phyloP scores from a whole-genome alignment of 1,140 invertebrate species.

The Nasonia giraulti region DNA sequence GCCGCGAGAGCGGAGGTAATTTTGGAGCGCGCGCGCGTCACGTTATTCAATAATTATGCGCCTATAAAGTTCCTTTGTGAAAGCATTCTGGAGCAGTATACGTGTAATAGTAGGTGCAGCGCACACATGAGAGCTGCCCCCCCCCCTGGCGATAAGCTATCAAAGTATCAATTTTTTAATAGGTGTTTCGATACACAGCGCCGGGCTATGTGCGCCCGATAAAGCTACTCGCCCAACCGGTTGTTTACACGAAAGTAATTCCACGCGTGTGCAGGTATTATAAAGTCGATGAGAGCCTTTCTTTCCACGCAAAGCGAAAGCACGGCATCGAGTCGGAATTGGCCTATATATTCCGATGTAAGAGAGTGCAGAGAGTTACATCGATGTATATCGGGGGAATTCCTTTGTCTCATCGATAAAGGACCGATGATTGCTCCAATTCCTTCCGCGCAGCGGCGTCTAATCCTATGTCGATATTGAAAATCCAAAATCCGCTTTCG shows the following conservation, averaged over 20 bases:
- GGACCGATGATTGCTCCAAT: too few species aligned
- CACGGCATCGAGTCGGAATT: too few species aligned
- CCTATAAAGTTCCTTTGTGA: conserved; percentile 18
- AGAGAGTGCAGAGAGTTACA: background rate
- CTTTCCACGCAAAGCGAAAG: too few species aligned
- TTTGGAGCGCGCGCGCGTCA: background rate
- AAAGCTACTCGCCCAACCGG: too few species aligned
- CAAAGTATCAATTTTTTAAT: conserved; percentile 15
- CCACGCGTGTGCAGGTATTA: too few species aligned
- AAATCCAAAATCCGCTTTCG: background rate
- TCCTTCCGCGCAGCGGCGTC: too few species aligned
- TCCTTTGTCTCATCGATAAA: background rate
- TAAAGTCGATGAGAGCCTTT: too few species aligned
- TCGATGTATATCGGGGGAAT: background rate
- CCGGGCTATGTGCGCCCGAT: background rate
- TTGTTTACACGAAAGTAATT: background rate
- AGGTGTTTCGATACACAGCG: background rate
- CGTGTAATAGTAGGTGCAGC: background rate
- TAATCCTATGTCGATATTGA: background rate
- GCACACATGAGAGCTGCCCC: background rate
- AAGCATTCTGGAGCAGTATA: background rate
- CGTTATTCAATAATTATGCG: conserved; percentile 25
- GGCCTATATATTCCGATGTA: too few species aligned
- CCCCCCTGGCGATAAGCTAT: background rate
- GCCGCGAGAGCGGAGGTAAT: background rate